A percentile compares a stretch with the other conserved stretches of the same genome.
Conservation (phyloP, 2,113 vertebrate species). For the Noturus placidus region DNA sequence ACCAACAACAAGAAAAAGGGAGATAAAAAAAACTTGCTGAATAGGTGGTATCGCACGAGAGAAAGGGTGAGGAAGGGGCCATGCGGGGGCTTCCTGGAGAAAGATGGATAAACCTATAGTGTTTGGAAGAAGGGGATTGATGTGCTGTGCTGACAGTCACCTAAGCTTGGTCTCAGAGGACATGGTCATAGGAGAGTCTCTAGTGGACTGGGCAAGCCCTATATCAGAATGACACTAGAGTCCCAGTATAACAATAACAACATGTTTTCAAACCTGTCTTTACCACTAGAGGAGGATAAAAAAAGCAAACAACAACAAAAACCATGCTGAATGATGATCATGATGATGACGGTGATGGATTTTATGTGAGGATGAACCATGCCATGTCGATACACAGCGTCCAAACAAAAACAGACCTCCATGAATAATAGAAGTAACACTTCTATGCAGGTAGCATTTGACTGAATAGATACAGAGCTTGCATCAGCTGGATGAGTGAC, state of each 20-base stretch:
- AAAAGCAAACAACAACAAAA: background rate
- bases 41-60: constrained; percentile 50
- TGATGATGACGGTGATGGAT: constrained; percentile 29
- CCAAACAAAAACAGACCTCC: background rate
- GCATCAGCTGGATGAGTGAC: constrained; percentile 32
- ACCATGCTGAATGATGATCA: background rate
- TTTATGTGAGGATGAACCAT: background rate
- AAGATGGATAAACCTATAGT: constrained; percentile 49
- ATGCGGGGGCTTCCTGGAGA: constrained; percentile 32
- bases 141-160: constrained; percentile 48
- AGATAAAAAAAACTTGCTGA: constrained; percentile 72
- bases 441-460: background rate
- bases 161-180: constrained; percentile 47
- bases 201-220: constrained; percentile 25
- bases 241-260: constrained; percentile 17
- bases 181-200: constrained; percentile 46
- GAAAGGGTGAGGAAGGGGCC: constrained; percentile 29
- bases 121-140: constrained; percentile 48
- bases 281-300: constrained; percentile 28
- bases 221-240: constrained; percentile 31
- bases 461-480: constrained; percentile 1
- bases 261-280: background rate
- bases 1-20: constrained; percentile 61
- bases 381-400: background rate
- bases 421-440: constrained; percentile 14